These are phyloP conservation scores for Lasiommata megera DNA, from an alignment of 2,888 invertebrate genomes.

Conservation along the genomic window DNA sequence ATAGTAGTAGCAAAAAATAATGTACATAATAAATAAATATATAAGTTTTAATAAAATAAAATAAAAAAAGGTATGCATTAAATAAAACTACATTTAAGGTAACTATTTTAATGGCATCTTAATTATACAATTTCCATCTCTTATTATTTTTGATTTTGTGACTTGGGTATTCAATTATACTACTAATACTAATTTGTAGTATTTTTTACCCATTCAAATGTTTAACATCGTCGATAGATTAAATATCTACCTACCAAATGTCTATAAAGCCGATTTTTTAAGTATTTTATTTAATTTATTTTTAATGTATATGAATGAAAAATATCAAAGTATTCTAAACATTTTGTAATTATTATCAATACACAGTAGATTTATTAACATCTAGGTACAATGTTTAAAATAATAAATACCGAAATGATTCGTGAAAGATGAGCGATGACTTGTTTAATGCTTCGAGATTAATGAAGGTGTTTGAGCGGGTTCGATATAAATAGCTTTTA, in stretches of 20 bases:
- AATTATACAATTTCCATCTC: background rate
- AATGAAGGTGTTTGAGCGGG: background rate
- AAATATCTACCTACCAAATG: background rate
- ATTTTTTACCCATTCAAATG: no score
- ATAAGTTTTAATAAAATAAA: no score
- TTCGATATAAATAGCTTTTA: conserved; percentile 1
- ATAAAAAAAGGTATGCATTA: no score
- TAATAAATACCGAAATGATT: conserved; percentile 8
- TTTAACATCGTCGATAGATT: background rate
- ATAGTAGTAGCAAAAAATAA: no score
- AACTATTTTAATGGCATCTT: conserved; percentile 6
- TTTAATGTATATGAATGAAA: no score
- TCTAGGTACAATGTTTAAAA: background rate
- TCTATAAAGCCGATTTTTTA: background rate
- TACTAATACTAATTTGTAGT: background rate
- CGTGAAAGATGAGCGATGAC: background rate
- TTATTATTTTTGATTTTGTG: background rate
- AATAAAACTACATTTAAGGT: background rate
- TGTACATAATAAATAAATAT: no score
- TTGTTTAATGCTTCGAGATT: background rate
- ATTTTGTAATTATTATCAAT: background rate
- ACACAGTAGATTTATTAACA: background rate
- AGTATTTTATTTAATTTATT: background rate
- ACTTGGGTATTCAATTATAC: background rate
- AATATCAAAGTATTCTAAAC: background rate